Conservation (phyloP, 2,888 invertebrate genomes). For the Leptinotarsa peninsularis region DNA sequence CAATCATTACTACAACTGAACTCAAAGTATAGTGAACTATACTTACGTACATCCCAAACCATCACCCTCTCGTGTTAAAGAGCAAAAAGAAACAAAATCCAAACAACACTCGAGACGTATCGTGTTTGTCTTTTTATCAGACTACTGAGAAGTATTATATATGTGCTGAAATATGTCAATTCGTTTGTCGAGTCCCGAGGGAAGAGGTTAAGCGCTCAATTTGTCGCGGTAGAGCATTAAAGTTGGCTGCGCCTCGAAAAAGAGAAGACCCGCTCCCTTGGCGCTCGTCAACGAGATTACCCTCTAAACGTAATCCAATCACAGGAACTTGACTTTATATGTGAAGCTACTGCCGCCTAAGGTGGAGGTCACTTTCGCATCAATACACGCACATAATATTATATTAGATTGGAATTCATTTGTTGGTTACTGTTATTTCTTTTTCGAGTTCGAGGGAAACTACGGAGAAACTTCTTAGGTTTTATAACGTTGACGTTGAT, state of each 20-base stretch:
- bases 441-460: neutral
- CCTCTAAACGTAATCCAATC: slow-evolving; percentile 77
- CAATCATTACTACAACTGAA: neutral
- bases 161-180: slow-evolving; percentile 43
- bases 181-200: slow-evolving; percentile 47
- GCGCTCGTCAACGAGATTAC: slow-evolving; percentile 74
- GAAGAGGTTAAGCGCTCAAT: slow-evolving; percentile 66
- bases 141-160: slow-evolving; percentile 16
- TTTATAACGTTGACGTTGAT: neutral
- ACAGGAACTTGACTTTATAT: slow-evolving; percentile 57
- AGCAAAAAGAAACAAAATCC: slow-evolving; percentile 8
- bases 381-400: slow-evolving; percentile 33
- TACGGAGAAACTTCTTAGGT: neutral
- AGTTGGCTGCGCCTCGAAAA: slow-evolving; percentile 57
- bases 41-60: neutral
- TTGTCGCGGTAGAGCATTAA: slow-evolving; percentile 69
- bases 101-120: slow-evolving; percentile 9
- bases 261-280: slow-evolving; percentile 65
- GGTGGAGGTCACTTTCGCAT: slow-evolving; percentile 31
- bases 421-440: slow-evolving; percentile 9
- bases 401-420: slow-evolving; percentile 20
- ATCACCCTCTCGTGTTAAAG: neutral
- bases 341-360: slow-evolving; percentile 35
- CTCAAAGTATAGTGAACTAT: neutral
- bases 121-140: slow-evolving; percentile 19